Base-by-base conservation (phyloP, 2,797 vertebrate genomes). In the Sorex maritimensis region DNA sequence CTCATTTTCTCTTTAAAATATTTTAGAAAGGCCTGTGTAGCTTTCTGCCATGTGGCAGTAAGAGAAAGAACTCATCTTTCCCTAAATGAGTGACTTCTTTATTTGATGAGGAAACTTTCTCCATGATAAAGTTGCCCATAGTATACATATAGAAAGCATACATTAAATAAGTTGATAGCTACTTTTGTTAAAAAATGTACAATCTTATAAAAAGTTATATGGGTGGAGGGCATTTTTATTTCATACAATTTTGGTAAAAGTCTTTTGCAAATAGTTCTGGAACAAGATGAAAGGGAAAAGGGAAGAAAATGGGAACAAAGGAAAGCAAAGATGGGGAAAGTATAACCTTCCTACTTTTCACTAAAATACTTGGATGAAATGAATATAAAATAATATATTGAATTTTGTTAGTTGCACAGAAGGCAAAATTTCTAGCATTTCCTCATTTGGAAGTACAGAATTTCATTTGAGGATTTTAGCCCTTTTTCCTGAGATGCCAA, bases 101-200 rank as follows among this genome's bases (percentile, higher is more conserved):
- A 81, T 49, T 26, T 44, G 12, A 87, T 83, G 34, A 90, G 17
- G 21, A 12, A 38, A 44, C 26, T 82, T 74, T 52, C 12, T 46
- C n/a, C 73, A 26, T 55, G 17, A 52, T 82, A 68, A 78, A 86
- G 1, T 73, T 78, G 73, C 61, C 3, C 24, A 49, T 67, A 52
- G 23, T 73, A 12, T 79, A 5, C 58, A 17, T 86, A 15, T 79
- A 77, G 58, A 86, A 7, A 44, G 17, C 28, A 74, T 61, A 67
- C 58, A 84, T 71, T 81, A 80, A 90, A 67, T 92, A 75, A 46
- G 6, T 67, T 87, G 13, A 13, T 69, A 81, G 5, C 14, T 90
- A 13, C 24, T 46, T 83, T 82, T 91, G 46, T 61, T 74, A 6
- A 41, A 85, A 75, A 71, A 81, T 1, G 2, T 65, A 26, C 21